Evolutionary conservation across 1,140 invertebrate species (phyloP), one percentile per base, ranked within the genome.

Genomic region (Globodera ellingtonae): DNA sequence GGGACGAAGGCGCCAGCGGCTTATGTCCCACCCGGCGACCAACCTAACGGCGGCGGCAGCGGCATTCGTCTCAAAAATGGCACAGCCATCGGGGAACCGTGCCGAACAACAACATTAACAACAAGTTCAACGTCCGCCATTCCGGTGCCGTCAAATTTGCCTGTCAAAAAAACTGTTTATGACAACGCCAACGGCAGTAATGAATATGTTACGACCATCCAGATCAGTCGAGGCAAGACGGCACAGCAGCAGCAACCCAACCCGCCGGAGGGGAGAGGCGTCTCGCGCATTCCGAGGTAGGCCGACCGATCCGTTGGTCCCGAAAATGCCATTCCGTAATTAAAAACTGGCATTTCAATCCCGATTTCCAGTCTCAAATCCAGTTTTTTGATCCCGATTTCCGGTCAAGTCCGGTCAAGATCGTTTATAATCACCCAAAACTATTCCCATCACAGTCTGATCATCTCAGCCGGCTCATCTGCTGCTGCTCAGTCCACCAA

Each of bases 271-370:
- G 15, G 75, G n/a, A n/a, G 44, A 0, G 48, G 15, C 75, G n/a
- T 44, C 15, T 72, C 75, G 47, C 75, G 75, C 21, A 76, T 79
- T 80, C 78, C 78, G 8, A 65, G 75, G 44, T 78, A 24, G 15
- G 75, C 24, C 4, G 4, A 78, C 1, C 9, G 9, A 15, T 3
- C 10, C 0, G 18, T 59, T 59, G 10, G 15, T 7, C 7, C 50
- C 7, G 50, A 13, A 13, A 9, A 52, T 52, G 50, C 50, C 50
- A 52, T 52, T 52, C 10, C 50, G 0, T 6, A 67, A 67, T 67
- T 4, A 8, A 8, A 35, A 10, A 44, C 66, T 67, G 8, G 66
- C 66, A 9, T 52, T 52, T 52, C 4, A 52, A 52, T 9, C 7
- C 50, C 10, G 7, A 3, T 52, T 13, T 52, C 3, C 50, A 9